phyloP scores from a whole-genome alignment of 2,113 vertebrate species.

The Rhinopomastus cyanomelas region DNA sequence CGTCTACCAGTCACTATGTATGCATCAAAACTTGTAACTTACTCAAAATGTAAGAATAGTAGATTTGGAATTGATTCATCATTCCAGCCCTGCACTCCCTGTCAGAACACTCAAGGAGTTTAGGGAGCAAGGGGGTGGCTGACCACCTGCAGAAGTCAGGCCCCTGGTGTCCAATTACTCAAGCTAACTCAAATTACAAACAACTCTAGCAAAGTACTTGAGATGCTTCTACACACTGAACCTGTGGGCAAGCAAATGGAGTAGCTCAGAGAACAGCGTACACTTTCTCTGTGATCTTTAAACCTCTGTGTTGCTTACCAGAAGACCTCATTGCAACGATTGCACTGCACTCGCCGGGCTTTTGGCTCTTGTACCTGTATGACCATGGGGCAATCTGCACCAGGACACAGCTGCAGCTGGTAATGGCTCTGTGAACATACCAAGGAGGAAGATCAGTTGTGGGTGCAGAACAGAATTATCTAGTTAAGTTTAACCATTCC shows the following conservation, averaged over 20 bases:
- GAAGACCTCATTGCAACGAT: constrained; percentile 96
- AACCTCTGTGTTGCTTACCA: constrained; percentile 82
- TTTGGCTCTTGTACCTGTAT: constrained; percentile 98
- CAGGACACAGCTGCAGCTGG: constrained; percentile 97
- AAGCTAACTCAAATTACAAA: constrained; percentile 48
- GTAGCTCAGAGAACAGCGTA: constrained; percentile 1
- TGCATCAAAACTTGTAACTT: background rate
- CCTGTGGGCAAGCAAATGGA: constrained; percentile 15
- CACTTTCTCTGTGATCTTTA: background rate
- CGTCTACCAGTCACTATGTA: background rate
- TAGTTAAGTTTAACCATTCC: background rate
- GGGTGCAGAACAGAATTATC: background rate
- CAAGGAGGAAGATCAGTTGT: background rate
- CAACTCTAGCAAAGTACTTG: background rate
- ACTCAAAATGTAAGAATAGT: background rate
- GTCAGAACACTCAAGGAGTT: background rate
- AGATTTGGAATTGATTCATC: background rate
- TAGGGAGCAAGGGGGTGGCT: background rate
- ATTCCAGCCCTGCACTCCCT: background rate
- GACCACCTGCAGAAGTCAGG: constrained; percentile 21
- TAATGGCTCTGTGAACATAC: constrained; percentile 90
- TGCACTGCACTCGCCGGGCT: constrained; percentile 97
- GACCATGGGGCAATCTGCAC: constrained; percentile 98
- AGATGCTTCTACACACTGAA: background rate
- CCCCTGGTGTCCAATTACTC: constrained; percentile 10